Conservation (phyloP, 2,888 invertebrate genomes). For the Agrotis ipsilon region DNA sequence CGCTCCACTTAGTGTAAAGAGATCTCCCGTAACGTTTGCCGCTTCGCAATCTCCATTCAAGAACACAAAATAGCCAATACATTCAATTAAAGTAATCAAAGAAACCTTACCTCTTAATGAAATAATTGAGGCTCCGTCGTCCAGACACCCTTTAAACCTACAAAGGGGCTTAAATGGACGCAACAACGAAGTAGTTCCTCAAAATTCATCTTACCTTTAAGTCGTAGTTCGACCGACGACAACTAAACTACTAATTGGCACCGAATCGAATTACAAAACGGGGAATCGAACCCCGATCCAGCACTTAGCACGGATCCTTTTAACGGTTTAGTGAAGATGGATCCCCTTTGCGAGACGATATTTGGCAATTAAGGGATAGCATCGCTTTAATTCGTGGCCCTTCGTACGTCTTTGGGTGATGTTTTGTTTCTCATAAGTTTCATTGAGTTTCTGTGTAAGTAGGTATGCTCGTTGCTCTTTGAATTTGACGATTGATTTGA, state of each 20-base stretch:
- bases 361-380: conserved; percentile 87
- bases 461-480: conserved; percentile 10
- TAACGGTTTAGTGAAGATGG: conserved; percentile 90
- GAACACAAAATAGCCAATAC: conserved; percentile 15
- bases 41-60: background rate
- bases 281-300: conserved; percentile 89
- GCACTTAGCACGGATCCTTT: conserved; percentile 90
- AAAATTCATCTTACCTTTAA: conserved; percentile 81
- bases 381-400: conserved; percentile 67
- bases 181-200: conserved; percentile 72
- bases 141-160: conserved; percentile 64
- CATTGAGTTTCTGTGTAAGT: conserved; percentile 37
- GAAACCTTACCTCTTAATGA: conserved; percentile 58
- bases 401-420: conserved; percentile 38
- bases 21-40: background rate
- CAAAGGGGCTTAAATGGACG: conserved; percentile 74
- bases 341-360: conserved; percentile 87
- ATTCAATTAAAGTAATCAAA: conserved; percentile 53
- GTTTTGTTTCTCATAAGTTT: conserved; percentile 44
- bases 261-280: conserved; percentile 89
- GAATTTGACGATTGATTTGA: conserved; percentile 6
- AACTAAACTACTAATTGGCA: conserved; percentile 89
- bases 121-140: conserved; percentile 54
- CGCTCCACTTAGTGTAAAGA: too few species aligned
- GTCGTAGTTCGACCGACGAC: conserved; percentile 81